Base-by-base conservation (phyloP, 2,888 invertebrate genomes). In the Ophonus ardosiacus region DNA sequence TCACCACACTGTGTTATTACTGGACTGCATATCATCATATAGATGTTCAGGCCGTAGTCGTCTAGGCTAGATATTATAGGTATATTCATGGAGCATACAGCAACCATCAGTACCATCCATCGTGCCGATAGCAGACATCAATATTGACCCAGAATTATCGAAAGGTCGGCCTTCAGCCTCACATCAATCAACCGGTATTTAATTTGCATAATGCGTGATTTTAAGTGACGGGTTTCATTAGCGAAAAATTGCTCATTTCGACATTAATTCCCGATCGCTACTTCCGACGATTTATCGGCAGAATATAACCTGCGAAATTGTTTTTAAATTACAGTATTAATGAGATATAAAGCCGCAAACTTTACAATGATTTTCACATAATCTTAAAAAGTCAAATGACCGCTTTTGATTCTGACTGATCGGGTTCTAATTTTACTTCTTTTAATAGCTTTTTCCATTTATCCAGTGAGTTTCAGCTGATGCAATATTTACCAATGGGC, bases 81-180 rank as follows among this genome's bases (percentile, higher is more conserved):
- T n/a, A 59, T 17, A 15, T 59, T 17, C 59, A 59, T 15, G 17
- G 3, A 3, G 17, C 18, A 59, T 59, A 31, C 5, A 18, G 10
- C 17, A 10, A 24, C 63, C 68, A 24, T 24, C 68, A 68, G 15
- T 68, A 68, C 6, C 15, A 59, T 59, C 18, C 7, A 59, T 59
- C 15, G 15, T 40, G 68, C 8, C 38, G 15, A 68, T 68, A 68
- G 31, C 38, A 61, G 63, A 15, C 61, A 63, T 61, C 80, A 80
- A 63, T 80, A 80, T 61, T 80, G 80, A 61, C 61, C 80, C 63
- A 21, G 80, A 38, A 80, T 80, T 68, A 80, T 59, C 38, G 80
- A 63, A 61, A 80, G 80, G 80, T 80, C 61, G 63, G n/a, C 63
- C 31, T 18, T 63, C 80, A 43, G 17, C 38, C 43, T 61, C 80